Evolutionary conservation across 2,888 invertebrate genomes (phyloP).

Genomic region (Saturnia pavonia): DNA sequence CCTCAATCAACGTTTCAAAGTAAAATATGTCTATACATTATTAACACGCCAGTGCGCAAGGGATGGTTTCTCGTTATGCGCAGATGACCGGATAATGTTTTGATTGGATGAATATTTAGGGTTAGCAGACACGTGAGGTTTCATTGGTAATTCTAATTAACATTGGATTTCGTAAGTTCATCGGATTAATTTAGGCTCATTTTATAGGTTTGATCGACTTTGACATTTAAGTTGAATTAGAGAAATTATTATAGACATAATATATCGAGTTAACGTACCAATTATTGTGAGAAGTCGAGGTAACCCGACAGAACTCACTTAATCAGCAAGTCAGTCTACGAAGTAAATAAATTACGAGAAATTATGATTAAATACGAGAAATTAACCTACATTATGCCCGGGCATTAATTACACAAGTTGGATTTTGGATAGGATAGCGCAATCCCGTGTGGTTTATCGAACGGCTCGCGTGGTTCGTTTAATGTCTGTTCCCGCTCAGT

Average conservation of each 20-base stretch:
- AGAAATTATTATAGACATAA: neutral
- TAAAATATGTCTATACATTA: neutral
- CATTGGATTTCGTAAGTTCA: neutral
- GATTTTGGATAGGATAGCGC: neutral
- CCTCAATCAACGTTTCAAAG: neutral
- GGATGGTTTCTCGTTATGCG: neutral
- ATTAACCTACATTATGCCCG: neutral
- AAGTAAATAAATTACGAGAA: too few species aligned
- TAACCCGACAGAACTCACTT: too few species aligned
- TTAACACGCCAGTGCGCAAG: neutral
- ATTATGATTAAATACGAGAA: neutral
- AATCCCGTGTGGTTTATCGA: neutral
- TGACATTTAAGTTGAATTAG: neutral
- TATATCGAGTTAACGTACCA: neutral
- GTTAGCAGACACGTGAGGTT: neutral
- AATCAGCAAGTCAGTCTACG: too few species aligned
- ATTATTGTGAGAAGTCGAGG: too few species aligned
- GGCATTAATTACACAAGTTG: neutral
- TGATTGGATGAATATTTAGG: constrained; percentile 6
- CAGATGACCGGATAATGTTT: neutral
- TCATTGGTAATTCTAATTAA: neutral
- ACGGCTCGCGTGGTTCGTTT: neutral
- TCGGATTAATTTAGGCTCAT: neutral
- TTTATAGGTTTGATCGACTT: neutral
- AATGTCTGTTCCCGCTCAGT: neutral